Evolutionary conservation across 2,888 invertebrate species (phyloP).

Genomic region (Silvanus unidentatus): DNA sequence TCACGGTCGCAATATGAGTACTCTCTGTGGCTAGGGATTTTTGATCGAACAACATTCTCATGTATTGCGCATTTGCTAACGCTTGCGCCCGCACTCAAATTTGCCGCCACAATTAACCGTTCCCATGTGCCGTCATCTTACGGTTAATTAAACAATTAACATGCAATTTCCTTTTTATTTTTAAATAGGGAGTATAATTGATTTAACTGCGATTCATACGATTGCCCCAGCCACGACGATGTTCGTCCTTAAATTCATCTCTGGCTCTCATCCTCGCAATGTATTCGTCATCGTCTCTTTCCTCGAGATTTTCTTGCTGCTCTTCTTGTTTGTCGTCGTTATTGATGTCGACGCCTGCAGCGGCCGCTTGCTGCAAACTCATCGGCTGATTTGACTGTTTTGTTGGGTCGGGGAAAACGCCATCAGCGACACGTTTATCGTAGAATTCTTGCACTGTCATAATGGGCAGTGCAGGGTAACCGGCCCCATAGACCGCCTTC

Average conservation of each 20-base stretch:
- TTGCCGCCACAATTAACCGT: too few species aligned
- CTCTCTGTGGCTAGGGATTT: too few species aligned
- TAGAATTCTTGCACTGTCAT: constrained; percentile 95
- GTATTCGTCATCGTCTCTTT: constrained; percentile 68
- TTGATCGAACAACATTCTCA: too few species aligned
- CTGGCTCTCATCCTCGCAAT: constrained; percentile 60
- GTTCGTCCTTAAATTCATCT: constrained; percentile 86
- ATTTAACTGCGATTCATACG: constrained; percentile 68
- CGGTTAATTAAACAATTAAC: too few species aligned
- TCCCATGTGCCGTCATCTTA: too few species aligned
- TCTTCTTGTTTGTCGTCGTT: constrained; percentile 56
- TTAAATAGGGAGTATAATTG: neutral
- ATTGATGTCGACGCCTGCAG: constrained; percentile 35
- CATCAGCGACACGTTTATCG: constrained; percentile 60
- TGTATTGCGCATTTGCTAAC: too few species aligned
- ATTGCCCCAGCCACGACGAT: constrained; percentile 84
- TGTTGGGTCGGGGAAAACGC: constrained; percentile 53
- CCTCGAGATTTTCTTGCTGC: constrained; percentile 58
- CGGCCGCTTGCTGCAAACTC: constrained; percentile 40
- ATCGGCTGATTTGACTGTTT: constrained; percentile 34
- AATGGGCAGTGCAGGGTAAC: constrained; percentile 90
- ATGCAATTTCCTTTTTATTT: too few species aligned
- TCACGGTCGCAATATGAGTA: too few species aligned
- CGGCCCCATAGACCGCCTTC: constrained; percentile 88
- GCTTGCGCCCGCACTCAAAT: too few species aligned